Base-by-base conservation (phyloP, 2,888 invertebrate genomes). In the Rugalucina vietnamica region DNA sequence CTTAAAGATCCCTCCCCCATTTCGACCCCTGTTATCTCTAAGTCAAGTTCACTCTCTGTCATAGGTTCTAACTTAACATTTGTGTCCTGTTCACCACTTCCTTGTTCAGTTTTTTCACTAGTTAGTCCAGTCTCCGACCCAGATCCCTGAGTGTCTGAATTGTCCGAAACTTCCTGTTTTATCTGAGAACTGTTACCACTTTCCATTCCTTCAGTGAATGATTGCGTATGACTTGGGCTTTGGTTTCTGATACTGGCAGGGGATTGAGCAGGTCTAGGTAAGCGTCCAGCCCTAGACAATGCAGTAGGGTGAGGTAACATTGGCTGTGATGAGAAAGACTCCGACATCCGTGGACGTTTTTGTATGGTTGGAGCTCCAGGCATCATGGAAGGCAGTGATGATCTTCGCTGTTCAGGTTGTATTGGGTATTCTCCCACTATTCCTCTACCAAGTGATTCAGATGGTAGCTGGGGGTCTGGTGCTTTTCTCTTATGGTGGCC, bases 161-260 rank as follows among this genome's bases (percentile, higher is more conserved):
- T 65, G 21, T 65, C 65, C 3, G 34, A 32, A 10, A 34, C 65
- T 65, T 65, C 65, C 21, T 65, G 65, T 65, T 65, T 65, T 4
- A 65, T 18, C 4, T 4, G 12, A 54, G 54, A 4, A n/a, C 21
- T n/a, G n/a, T 54, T 21, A 4, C 21, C 21, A 60, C 60, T 27
- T 4, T 24, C 29, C 4, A 8, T 10, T 60, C 8, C 27, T 12
- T 65, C 65, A 12, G 34, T 1, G 3, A n/a, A 18, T 32, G 65
- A 65, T 18, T 65, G 65, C 18, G 65, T 65, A 34, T 65, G 65
- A 65, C 65, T 65, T 18, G 65, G 65, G 65, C 65, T 65, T 65
- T 65, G 65, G 29, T 3, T 65, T 65, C 34, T 32, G 34, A 34
- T 65, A 18, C 1, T 27, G 3, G 57, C 57, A 4, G 57, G 57